Percentiles rank a stretch among this genome's conserved stretches.
phyloP scores from a whole-genome alignment of 2,888 invertebrate species.

The Chrysotoxum bicinctum region DNA sequence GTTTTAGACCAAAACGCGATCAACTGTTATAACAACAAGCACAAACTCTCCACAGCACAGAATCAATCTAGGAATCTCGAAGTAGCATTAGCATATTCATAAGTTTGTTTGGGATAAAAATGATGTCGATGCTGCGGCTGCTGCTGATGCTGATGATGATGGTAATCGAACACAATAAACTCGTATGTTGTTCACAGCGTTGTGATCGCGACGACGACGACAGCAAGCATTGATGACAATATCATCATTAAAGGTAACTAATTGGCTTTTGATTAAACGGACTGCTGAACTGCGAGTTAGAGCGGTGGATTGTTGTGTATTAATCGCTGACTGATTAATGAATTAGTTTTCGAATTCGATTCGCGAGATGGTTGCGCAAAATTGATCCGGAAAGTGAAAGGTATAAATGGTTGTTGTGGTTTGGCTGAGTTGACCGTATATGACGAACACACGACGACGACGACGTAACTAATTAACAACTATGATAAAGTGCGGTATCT shows the following conservation, averaged over 20 bases:
- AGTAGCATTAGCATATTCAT: constrained; percentile 73
- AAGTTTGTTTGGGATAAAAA: constrained; percentile 58
- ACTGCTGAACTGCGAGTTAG: neutral
- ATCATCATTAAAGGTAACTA: constrained; percentile 35
- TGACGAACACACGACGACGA: constrained; percentile 51
- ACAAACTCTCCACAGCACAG: neutral
- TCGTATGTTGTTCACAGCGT: constrained; percentile 51
- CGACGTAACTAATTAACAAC: constrained; percentile 47
- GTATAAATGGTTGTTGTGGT: neutral
- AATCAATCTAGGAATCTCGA: constrained; percentile 26
- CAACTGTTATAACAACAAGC: constrained; percentile 24
- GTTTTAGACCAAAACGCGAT: constrained; percentile 55
- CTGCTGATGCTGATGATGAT: constrained; percentile 39
- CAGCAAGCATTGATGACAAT: constrained; percentile 44
- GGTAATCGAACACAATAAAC: constrained; percentile 47
- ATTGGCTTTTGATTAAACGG: constrained; percentile 28
- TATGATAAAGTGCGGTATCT: neutral
- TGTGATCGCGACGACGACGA: constrained; percentile 55
- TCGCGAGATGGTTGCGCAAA: constrained; percentile 36
- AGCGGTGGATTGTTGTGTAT: neutral
- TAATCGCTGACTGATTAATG: constrained; percentile 41
- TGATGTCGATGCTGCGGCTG: neutral
- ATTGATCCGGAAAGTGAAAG: constrained; percentile 65
- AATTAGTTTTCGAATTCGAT: constrained; percentile 5
- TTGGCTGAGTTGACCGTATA: constrained; percentile 28